A percentile compares a stretch with the other conserved stretches of the same genome.
Evolutionary conservation across 2,888 invertebrate genomes (phyloP).

Genomic region (Zaprionus obscuricornis): DNA sequence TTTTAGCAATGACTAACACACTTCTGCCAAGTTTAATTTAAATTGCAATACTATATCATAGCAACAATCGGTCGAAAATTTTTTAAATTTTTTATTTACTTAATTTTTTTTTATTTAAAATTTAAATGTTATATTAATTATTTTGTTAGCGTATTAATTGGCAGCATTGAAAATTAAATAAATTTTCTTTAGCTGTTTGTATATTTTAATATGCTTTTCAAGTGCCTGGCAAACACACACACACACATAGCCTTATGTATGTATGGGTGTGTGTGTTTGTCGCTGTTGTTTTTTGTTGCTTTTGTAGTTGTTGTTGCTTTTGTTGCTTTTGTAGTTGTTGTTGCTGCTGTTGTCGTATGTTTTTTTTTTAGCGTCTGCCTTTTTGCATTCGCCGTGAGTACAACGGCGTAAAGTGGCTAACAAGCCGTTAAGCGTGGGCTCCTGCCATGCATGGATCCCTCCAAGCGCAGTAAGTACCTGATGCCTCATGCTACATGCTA

Average conservation of each 20-base stretch:
- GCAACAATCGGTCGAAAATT: no score
- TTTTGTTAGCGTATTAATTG: no score
- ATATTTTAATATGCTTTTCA: constrained; percentile 37
- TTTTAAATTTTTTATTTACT: constrained; percentile 14
- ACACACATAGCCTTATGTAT: neutral
- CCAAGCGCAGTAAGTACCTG: no score
- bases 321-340: neutral
- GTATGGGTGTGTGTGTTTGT: neutral
- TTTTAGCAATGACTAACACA: no score
- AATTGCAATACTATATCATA: no score
- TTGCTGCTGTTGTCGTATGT: constrained; percentile 12
- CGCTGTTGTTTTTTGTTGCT: neutral
- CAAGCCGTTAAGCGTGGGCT: constrained; percentile 69
- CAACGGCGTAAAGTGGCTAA: constrained; percentile 73
- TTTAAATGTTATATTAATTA: constrained; percentile 5
- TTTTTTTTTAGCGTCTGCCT: constrained; percentile 47
- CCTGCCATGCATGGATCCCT: constrained; percentile 39
- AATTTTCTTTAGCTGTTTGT: neutral
- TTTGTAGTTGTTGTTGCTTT: neutral
- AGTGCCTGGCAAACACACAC: constrained; percentile 28
- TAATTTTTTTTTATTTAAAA: neutral
- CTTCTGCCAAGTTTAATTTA: no score
- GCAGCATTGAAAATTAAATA: neutral
- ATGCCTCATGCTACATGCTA: no score
- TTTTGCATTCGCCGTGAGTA: constrained; percentile 40